A percentile compares a stretch with the other conserved stretches of the same genome.
These are phyloP conservation scores for Antitype chi DNA, from an alignment of 2,888 invertebrate genomes.

Conservation along the genomic window DNA sequence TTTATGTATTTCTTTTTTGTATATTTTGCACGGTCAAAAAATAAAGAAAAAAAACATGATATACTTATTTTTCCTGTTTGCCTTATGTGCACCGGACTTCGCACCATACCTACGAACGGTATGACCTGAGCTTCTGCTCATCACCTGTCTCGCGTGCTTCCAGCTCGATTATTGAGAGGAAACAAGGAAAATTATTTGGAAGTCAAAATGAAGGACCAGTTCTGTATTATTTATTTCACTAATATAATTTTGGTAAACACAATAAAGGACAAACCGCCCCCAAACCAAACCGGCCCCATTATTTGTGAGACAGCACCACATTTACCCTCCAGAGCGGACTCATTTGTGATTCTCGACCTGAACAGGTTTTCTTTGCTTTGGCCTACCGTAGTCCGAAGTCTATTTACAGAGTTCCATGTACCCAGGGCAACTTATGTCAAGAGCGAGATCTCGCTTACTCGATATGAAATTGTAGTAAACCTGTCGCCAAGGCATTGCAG, in stretches of 20 bases:
- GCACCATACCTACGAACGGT: neutral
- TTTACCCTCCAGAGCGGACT: no score
- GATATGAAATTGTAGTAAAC: neutral
- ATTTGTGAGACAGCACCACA: no score
- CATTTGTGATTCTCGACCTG: no score
- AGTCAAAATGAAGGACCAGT: slow-evolving; percentile 20
- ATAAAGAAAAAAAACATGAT: neutral
- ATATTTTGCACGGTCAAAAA: neutral
- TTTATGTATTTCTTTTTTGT: no score
- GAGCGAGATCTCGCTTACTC: neutral
- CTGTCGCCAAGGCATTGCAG: no score
- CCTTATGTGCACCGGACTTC: neutral
- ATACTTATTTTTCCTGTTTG: slow-evolving; percentile 29
- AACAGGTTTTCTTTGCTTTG: no score
- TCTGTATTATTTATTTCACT: neutral
- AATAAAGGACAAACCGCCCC: neutral
- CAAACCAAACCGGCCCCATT: no score
- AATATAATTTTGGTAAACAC: neutral
- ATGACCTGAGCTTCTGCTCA: slow-evolving; percentile 22
- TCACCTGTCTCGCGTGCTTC: slow-evolving; percentile 2
- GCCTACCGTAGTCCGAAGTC: no score
- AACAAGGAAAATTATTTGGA: slow-evolving; percentile 43
- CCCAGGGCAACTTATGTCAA: no score
- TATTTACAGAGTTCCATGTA: no score
- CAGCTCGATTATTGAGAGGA: slow-evolving; percentile 11